These are phyloP conservation scores for Microplitis demolitor DNA, from an alignment of 1,140 invertebrate species.

Conservation along the genomic window DNA sequence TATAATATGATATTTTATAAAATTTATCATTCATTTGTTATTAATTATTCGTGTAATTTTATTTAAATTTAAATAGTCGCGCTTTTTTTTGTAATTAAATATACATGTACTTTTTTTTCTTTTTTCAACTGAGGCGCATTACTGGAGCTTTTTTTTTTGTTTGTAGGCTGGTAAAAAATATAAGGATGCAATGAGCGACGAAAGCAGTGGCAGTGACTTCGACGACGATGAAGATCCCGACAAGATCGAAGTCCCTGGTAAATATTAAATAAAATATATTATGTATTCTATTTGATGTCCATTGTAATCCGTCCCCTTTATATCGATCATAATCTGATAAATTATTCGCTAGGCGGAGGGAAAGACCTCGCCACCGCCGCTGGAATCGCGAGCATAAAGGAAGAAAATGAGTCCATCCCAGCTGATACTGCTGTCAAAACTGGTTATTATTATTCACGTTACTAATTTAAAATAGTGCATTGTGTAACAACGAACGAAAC, in stretches of 20 bases:
- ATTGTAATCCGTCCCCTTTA: conserved; percentile 9
- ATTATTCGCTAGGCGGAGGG: conserved; percentile 69
- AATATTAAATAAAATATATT: conserved; percentile 19
- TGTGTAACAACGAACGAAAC: no score
- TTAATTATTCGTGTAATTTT: neutral
- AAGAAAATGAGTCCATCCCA: conserved; percentile 40
- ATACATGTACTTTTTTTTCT: neutral
- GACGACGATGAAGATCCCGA: conserved; percentile 89
- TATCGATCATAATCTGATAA: conserved; percentile 23
- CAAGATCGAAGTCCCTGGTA: conserved; percentile 88
- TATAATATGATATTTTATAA: conserved; percentile 8
- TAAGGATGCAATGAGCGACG: conserved; percentile 65
- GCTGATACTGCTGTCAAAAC: conserved; percentile 36
- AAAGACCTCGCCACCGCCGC: conserved; percentile 79
- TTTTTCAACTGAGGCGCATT: neutral
- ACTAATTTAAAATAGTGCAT: no score
- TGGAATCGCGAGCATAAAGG: conserved; percentile 60
- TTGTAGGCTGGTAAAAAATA: conserved; percentile 41
- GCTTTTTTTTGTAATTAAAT: neutral
- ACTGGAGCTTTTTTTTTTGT: conserved; percentile 11
- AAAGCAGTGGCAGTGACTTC: conserved; percentile 78
- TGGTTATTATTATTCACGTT: neutral
- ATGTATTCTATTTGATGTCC: neutral
- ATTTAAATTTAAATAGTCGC: neutral
- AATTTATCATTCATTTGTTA: neutral